phyloP scores from a whole-genome alignment of 2,797 vertebrate genomes.

The Cetoscarus ocellatus region DNA sequence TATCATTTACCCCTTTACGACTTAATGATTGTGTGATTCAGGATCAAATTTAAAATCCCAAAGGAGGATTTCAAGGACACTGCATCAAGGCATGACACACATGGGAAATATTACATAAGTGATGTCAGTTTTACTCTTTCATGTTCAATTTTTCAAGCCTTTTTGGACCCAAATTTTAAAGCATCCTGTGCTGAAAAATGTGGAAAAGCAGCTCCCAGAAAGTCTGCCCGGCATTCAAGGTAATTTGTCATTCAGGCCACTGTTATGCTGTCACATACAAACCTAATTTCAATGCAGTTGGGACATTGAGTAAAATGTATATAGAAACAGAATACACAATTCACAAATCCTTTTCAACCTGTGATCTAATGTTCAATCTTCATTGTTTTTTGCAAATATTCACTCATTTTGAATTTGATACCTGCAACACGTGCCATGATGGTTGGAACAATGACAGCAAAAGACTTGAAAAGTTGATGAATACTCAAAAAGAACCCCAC shows the following conservation, averaged over 20 bases:
- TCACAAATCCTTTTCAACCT: too few species aligned
- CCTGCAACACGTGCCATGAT: too few species aligned
- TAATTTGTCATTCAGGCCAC: neutral
- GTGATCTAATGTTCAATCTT: too few species aligned
- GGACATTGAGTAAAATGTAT: too few species aligned
- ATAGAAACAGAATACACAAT: too few species aligned
- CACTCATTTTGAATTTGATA: too few species aligned
- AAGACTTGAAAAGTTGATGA: too few species aligned
- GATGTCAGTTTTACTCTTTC: neutral
- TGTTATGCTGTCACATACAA: neutral
- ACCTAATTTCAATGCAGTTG: too few species aligned
- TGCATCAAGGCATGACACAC: slow-evolving; percentile 15
- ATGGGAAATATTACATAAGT: neutral
- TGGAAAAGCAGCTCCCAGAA: neutral
- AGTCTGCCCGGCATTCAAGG: neutral
- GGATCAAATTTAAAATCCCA: slow-evolving; percentile 6
- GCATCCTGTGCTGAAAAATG: neutral
- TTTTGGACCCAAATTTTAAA: neutral
- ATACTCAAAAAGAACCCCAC: too few species aligned
- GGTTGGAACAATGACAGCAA: too few species aligned
- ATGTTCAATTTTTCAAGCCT: neutral
- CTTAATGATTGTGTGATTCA: slow-evolving; percentile 22
- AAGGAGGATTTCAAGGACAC: slow-evolving; percentile 32
- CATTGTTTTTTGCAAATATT: too few species aligned
- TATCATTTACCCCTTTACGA: slow-evolving; percentile 3